A percentile compares a stretch with the other conserved stretches of the same genome.
Conservation (phyloP, 2,113 vertebrate species). For the Macquaria australasica region DNA sequence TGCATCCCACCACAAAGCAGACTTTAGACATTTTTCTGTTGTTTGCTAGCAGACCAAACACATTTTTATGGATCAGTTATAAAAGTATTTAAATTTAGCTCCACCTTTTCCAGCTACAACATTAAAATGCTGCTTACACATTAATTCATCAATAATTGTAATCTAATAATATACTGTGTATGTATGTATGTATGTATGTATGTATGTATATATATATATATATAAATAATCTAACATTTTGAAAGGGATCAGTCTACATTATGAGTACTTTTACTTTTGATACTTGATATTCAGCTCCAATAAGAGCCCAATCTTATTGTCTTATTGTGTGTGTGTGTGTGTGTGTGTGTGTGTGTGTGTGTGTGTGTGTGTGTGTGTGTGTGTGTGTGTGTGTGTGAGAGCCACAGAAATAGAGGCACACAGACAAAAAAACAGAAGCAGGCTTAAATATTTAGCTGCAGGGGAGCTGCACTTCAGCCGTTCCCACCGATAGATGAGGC, state of each 20-base stretch:
- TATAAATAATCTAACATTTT: too few relatives aligned
- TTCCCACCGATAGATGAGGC: neutral
- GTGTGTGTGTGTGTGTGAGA: neutral
- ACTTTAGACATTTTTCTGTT: too few relatives aligned
- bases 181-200: too few relatives aligned
- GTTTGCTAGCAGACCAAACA: neutral
- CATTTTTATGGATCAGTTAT: neutral
- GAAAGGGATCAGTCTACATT: too few relatives aligned
- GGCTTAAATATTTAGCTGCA: conserved; percentile 5
- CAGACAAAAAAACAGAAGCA: neutral
- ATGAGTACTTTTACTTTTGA: too few relatives aligned
- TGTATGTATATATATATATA: too few relatives aligned
- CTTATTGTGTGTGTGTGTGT: too few relatives aligned
- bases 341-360: neutral
- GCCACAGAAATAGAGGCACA: neutral
- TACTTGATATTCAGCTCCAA: neutral
- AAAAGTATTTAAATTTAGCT: neutral
- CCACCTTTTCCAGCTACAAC: too few relatives aligned
- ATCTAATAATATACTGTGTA: too few relatives aligned
- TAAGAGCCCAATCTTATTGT: neutral
- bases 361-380: neutral
- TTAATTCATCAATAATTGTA: too few relatives aligned
- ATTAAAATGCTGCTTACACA: too few relatives aligned
- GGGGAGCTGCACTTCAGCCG: conserved; percentile 1
- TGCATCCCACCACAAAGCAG: too few relatives aligned